Evolutionary conservation across 2,797 vertebrate genomes (phyloP).

Genomic region (Sebastes trivittatus): DNA sequence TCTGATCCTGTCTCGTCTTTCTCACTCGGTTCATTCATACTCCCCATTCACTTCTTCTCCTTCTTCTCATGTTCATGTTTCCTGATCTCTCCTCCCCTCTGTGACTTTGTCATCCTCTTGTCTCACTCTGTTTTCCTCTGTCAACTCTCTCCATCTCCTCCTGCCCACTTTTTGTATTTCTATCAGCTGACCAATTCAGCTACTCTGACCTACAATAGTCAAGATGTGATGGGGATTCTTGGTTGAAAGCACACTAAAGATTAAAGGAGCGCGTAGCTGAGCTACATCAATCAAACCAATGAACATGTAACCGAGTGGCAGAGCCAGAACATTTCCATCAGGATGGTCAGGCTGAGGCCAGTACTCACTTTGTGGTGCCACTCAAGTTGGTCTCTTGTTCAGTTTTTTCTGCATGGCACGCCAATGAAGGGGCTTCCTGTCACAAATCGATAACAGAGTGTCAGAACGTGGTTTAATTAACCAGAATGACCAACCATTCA

Average conservation of each 20-base stretch:
- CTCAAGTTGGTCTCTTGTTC: neutral
- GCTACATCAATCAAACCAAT: neutral
- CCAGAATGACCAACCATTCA: neutral
- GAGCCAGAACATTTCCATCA: neutral
- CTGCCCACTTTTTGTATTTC: neutral
- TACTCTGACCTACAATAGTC: neutral
- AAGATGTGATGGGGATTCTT: neutral
- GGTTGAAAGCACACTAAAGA: neutral
- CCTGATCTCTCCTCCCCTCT: neutral
- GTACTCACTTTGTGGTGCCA: neutral
- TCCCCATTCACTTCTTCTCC: neutral
- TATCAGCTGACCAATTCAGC: neutral
- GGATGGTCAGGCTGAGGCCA: neutral
- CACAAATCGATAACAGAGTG: neutral
- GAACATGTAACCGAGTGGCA: neutral
- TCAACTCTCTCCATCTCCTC: neutral
- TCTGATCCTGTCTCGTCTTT: neutral
- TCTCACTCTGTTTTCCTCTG: neutral
- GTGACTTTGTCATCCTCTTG: neutral
- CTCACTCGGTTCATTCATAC: neutral
- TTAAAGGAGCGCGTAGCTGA: neutral
- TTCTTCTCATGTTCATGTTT: neutral
- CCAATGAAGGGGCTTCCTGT: no score
- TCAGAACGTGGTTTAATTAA: neutral
- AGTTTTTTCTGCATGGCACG: neutral